Base-by-base conservation (phyloP, 2,888 invertebrate genomes). In the Anthophora plumipes region DNA sequence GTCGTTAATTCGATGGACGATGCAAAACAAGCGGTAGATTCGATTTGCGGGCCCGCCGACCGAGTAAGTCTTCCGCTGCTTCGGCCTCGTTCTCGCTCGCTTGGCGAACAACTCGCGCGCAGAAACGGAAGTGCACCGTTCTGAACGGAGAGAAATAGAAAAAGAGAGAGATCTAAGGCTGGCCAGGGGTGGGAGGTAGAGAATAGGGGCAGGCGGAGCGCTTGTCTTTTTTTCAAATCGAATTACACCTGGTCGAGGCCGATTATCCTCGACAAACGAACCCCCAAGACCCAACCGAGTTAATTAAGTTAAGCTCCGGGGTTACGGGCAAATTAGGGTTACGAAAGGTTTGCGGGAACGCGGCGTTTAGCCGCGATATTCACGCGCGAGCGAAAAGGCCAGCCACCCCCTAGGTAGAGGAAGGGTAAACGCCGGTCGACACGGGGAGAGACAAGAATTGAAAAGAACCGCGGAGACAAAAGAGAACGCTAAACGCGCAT, bases 261-360 rank as follows among this genome's bases (percentile, higher is more conserved):
- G 72, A 81, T 73, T 77, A 77, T 82, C 60, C 82, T 66, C 39
- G 31, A 72, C 63, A 81, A 82, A 80, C 61, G 72, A 81, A 81
- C 71, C 71, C 37, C 52, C 37, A n/a, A 20, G 14, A 31, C 14
- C 39, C 22, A 7, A 14, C 25, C n/a, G 43, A 20, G 74, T 57
- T 85, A 85, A 85, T 86, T 72, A 72, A 86, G 84, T 81, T 73
- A 74, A 78, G 63, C 76, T 43, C 54, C 52, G 14, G 55, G 67
- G 75, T 66, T 41, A 63, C 63, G 61, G 72, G 60, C 46, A 68
- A 84, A 86, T 86, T 84, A 84, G 85, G 77, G 82, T 82, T 78
- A 54, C 63, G 68, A 63, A 64, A 80, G 81, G 66, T 81, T 31
- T 54, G 59, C 57, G 61, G 69, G 59, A 46, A 59, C 43, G 64